Base-by-base conservation (phyloP, 2,888 invertebrate genomes). In the Mythimna lalbum region DNA sequence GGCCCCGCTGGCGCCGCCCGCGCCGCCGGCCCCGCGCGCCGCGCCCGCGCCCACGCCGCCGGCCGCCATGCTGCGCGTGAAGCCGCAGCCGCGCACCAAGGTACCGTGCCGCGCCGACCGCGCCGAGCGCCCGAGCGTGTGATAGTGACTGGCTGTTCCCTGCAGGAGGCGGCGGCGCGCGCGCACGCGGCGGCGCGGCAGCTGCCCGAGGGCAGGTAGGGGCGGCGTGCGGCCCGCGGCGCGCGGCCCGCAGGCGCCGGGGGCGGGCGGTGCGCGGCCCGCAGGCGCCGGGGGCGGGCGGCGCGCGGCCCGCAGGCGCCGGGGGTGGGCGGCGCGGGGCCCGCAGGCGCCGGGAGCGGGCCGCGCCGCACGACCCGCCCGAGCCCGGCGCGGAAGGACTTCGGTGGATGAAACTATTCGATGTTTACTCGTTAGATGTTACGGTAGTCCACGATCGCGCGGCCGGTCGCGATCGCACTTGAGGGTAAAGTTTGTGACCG, bases 151-250 rank as follows among this genome's bases (percentile, higher is more conserved):
- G 4, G 61, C 76, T 83, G 49, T 85, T 82, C 31, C 49, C 76
- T 72, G 85, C 76, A 80, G 80, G 80, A 84, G 80, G 87, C 81
- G 85, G 90, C 89, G 83, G 92, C 92, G 87, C 91, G 92, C 75
- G 71, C 78, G 78, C 70, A 80, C 78, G 87, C 80, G 84, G 90
- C 89, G 84, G 92, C 92, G 86, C 91, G 93, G 77, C 92, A 91
- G 88, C 89, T 93, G 91, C 92, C 94, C 52, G 95, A 94, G 91
- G 93, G 94, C 90, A 94, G 95, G 94, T 95, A 94, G 94, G 33
- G 27, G 10, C 81, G 84, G 76, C 69, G 78, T 78, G 90, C 88
- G 84, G 91, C 91, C 86, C 90, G n/a, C 88, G 81, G 74, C 56
- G 86, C 71, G 76, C 81, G 65, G 81, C 79, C 68, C 76, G 81